phyloP scores from a whole-genome alignment of 1,140 invertebrate species.

The Aricia agestis region DNA sequence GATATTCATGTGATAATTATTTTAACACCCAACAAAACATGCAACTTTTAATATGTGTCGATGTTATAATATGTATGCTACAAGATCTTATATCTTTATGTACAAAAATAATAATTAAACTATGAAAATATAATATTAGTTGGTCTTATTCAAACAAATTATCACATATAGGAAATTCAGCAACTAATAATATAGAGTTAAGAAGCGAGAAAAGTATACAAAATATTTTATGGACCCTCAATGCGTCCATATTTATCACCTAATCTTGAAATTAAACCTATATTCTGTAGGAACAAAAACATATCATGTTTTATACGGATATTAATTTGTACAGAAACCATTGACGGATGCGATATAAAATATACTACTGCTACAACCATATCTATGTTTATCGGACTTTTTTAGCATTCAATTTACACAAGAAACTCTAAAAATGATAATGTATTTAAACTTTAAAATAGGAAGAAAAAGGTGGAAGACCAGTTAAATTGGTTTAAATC shows the following conservation, averaged over 20 bases:
- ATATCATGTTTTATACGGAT: not conserved
- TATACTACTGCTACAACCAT: constrained; percentile 1
- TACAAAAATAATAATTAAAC: constrained; percentile 16
- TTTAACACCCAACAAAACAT: constrained; percentile 12
- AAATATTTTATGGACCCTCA: constrained; percentile 12
- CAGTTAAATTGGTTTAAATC: not conserved
- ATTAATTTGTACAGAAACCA: not conserved
- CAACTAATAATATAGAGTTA: constrained; percentile 3
- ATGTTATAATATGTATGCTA: not conserved
- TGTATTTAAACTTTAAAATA: not conserved
- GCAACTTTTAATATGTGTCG: not conserved
- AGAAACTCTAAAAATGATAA: not conserved
- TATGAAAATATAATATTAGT: constrained; percentile 15
- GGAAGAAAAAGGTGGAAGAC: not conserved
- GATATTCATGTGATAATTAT: not conserved
- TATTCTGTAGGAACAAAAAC: constrained; percentile 10
- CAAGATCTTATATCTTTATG: constrained; percentile 9
- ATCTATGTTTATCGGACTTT: not conserved
- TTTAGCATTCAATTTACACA: not conserved
- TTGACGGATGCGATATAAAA: not conserved
- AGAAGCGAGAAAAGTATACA: constrained; percentile 15
- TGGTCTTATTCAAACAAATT: constrained; percentile 12
- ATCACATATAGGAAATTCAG: constrained; percentile 13
- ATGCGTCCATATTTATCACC: not conserved
- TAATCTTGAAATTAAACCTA: not conserved